Base-by-base conservation (phyloP, 1,140 invertebrate species). In the Epicauta chinensis region DNA sequence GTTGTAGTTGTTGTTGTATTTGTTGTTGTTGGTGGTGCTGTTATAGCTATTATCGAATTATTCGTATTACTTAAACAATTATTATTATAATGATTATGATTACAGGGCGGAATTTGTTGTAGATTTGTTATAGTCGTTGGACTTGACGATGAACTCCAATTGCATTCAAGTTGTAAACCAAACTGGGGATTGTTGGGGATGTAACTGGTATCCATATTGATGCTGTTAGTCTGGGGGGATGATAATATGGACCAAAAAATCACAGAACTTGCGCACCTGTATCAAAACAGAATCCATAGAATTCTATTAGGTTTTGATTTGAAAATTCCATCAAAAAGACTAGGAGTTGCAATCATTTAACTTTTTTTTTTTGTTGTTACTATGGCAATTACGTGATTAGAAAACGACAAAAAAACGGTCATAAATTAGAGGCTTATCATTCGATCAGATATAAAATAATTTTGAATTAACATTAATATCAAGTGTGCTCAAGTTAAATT, bases 141-240 rank as follows among this genome's bases (percentile, higher is more conserved):
- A 37, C 29, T 53, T 23, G 23, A 36, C 2, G 16, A 23, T 10
- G 43, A 40, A 16, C 52, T 61, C 68, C 68, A 70, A 58, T 70
- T 70, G 51, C 68, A 70, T 56, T 70, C 68, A 47, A 70, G 59
- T 53, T 70, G 68, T 16, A 70, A 51, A 51, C 68, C 68, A 57
- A 70, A 70, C 66, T 70, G 68, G 58, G 68, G 68, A 50, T 70
- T 70, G 63, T 70, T 70, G 23, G 68, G 68, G 16, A 70, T 58
- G 41, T 70, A 70, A 61, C 63, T 68, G 53, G 64, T 49, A 56
- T 69, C 67, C 67, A 69, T 69, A 15, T 38, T 58, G 55, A 50
- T 14, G 44, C 29, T 32, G 47, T 11, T 39, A 15, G n/a, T 17
- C 16, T 2, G 46, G 37, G 31, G 31, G 49, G 53, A 30, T 32